Evolutionary conservation across 2,797 vertebrate genomes (phyloP), one percentile per base, ranked within the genome.

Genomic region (Cryptoprocta ferox): DNA sequence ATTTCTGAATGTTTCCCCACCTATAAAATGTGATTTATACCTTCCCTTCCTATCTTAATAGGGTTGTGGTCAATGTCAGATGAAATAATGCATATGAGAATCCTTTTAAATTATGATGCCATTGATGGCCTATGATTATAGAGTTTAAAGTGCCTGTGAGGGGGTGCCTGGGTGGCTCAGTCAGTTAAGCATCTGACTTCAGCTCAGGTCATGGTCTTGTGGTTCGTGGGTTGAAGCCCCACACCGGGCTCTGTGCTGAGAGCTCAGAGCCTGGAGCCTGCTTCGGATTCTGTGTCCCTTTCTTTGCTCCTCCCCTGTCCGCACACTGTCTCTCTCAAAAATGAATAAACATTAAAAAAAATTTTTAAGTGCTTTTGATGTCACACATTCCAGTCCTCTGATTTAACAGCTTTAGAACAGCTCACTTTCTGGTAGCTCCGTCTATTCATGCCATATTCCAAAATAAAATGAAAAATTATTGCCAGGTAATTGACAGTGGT

Each of bases 381-480:
- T 24, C 26, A 18, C 18, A 12, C 32, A 76, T 1, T 81, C 71
- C 18, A 96, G 2, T 45, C 66, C 18, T 90, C 28, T 95, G 5
- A 19, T 59, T 86, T 90, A 88, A 56, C 30, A 70, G 75, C 53
- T 35, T 15, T 24, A 81, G 19, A 61, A 50, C 24, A 59, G 89
- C 79, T 68, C 24, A 79, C 61, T 84, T 91, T 97, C 32, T 85
- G 19, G 13, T 94, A 82, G 5, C 30, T 0, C 68, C 65, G 94
- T 94, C 48, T 15, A 95, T 14, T 9, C 12, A 81, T 81, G 19
- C 56, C 35, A 91, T 78, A 83, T 80, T 95, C 88, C 66, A 95
- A 96, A 96, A n/a, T 94, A 87, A 95, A 95, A 45, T 94, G 53
- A 92, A 85, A 95, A 95, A 61, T 76, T 84, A 71, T 63, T 80